Percentiles rank a stretch among this genome's conserved stretches.
These are phyloP conservation scores for Clusia tigrina DNA, from an alignment of 2,888 invertebrate genomes.

Conservation along the genomic window DNA sequence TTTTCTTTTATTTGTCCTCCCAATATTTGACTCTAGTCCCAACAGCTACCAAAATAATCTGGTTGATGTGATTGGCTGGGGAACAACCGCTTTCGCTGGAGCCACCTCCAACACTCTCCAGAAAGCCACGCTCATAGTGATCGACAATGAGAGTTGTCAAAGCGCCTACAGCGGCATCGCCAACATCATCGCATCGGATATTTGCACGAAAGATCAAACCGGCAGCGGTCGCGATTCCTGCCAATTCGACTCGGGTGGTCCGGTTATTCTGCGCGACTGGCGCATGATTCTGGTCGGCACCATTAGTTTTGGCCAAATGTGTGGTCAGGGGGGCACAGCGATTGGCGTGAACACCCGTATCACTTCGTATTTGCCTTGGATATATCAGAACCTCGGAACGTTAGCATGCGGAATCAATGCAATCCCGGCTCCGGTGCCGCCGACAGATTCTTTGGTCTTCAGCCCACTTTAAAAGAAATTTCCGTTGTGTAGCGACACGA, in stretches of 20 bases:
- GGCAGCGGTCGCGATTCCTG: conserved; percentile 64
- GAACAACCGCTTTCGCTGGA: conserved; percentile 66
- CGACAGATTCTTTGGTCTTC: too few relatives aligned
- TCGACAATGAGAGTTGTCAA: conserved; percentile 40
- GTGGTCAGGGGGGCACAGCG: conserved; percentile 58
- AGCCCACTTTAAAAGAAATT: neutral
- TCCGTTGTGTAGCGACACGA: too few relatives aligned
- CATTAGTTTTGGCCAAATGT: conserved; percentile 67
- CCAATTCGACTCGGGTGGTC: conserved; percentile 68
- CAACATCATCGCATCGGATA: conserved; percentile 38
- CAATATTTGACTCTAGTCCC: conserved; percentile 29
- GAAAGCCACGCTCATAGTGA: conserved; percentile 63
- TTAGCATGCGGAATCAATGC: too few relatives aligned
- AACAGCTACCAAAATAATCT: conserved; percentile 41
- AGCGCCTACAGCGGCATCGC: conserved; percentile 32
- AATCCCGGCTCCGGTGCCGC: too few relatives aligned
- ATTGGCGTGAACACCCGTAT: conserved; percentile 69
- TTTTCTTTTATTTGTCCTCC: neutral
- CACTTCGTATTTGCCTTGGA: conserved; percentile 68
- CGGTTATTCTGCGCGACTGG: conserved; percentile 63
- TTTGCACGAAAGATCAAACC: conserved; percentile 50
- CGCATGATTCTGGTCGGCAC: conserved; percentile 65
- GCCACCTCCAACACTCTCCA: conserved; percentile 63
- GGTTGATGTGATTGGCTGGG: conserved; percentile 65
- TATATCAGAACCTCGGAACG: conserved; percentile 51